Evolutionary conservation across 2,888 invertebrate genomes (phyloP).

Genomic region (Pyrrhia umbra): DNA sequence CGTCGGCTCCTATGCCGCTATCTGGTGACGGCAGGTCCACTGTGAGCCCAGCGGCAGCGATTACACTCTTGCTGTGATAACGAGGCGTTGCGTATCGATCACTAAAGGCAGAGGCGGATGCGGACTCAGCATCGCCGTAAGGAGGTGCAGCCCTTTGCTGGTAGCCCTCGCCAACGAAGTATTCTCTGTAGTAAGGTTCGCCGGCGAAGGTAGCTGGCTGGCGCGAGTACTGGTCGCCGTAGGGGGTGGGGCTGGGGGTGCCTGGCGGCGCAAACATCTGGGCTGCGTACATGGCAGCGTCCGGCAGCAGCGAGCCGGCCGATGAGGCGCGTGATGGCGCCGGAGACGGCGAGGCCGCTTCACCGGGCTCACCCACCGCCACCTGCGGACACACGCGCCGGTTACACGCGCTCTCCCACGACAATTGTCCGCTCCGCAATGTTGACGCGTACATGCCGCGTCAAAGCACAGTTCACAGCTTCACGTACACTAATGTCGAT

Average conservation of each 20-base stretch:
- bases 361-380: constrained; percentile 89
- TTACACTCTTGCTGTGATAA: constrained; percentile 93
- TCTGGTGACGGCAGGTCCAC: constrained; percentile 98
- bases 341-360: constrained; percentile 91
- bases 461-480: constrained; percentile 87
- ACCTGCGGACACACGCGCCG: constrained; percentile 92
- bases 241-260: constrained; percentile 92
- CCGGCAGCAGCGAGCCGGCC: constrained; percentile 90
- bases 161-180: constrained; percentile 92
- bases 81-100: constrained; percentile 93
- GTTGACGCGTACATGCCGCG: constrained; percentile 91
- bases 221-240: constrained; percentile 87
- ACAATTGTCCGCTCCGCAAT: constrained; percentile 90
- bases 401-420: constrained; percentile 92
- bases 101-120: constrained; percentile 91
- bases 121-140: constrained; percentile 90
- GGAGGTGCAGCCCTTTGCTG: constrained; percentile 91
- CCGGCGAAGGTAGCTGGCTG: constrained; percentile 91
- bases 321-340: constrained; percentile 91
- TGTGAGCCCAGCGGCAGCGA: constrained; percentile 95
- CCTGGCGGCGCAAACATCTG: constrained; percentile 93
- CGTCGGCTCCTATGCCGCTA: constrained; percentile 98
- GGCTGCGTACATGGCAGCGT: constrained; percentile 92
- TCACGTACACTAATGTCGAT: constrained; percentile 85
- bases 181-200: constrained; percentile 95